phyloP scores from a whole-genome alignment of 37 sponge, comb jelly and placozoan genomes.

The Cladorhizidae sp. region DNA sequence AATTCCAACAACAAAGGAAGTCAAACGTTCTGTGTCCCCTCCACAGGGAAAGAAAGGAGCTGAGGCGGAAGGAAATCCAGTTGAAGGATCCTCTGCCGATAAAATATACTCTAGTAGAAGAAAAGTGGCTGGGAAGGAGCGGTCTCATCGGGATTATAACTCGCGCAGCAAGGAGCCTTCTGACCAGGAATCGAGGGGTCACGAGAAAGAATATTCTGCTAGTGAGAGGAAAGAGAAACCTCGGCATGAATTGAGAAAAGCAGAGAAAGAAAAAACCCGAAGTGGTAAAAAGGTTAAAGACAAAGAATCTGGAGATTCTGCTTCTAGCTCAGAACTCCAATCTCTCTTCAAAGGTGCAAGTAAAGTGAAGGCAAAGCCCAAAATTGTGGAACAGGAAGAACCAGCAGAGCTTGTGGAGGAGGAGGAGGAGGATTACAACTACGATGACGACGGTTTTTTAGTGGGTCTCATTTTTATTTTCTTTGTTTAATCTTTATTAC shows the following conservation, averaged over 20 bases:
- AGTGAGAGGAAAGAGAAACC: background rate
- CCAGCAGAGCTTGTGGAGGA: conserved; percentile 20
- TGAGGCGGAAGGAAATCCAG: too few species aligned
- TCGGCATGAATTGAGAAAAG: background rate
- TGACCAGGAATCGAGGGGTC: background rate
- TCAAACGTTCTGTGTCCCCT: too few species aligned
- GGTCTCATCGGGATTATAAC: background rate
- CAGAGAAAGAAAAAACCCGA: background rate
- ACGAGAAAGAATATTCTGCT: background rate
- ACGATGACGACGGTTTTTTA: conserved; percentile 63
- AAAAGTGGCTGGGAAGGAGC: background rate
- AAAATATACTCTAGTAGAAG: too few species aligned
- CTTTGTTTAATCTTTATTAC: too few species aligned
- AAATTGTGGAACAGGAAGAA: conserved; percentile 22
- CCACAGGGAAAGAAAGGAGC: too few species aligned
- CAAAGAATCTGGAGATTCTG: too few species aligned
- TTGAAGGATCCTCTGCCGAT: too few species aligned
- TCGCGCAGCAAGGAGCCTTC: background rate
- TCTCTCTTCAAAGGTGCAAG: too few species aligned
- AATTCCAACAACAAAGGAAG: too few species aligned
- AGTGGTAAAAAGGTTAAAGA: background rate
- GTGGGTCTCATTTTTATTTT: background rate
- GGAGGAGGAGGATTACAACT: conserved; percentile 19
- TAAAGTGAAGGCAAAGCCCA: too few species aligned
- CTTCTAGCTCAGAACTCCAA: too few species aligned